Conservation (phyloP, 2,113 vertebrate species). For the Lipophrys pholis region DNA sequence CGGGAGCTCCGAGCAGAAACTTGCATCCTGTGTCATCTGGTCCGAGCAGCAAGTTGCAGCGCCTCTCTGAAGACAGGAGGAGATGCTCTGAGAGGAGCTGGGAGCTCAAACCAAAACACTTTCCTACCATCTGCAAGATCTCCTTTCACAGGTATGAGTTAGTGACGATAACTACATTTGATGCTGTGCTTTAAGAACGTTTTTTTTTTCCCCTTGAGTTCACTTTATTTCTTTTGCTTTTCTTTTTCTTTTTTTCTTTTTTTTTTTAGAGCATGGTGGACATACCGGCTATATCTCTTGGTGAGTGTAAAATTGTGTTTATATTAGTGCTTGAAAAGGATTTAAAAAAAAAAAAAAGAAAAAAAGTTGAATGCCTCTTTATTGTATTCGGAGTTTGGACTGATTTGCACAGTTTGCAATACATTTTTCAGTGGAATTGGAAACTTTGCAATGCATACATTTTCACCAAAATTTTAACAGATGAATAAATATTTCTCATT, state of each 20-base stretch:
- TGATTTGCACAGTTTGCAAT: too few relatives aligned
- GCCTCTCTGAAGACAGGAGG: conserved; percentile 13
- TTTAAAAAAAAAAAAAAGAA: too few relatives aligned
- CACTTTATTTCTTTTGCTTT: not conserved
- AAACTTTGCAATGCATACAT: too few relatives aligned
- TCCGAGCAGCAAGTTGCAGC: conserved; percentile 42
- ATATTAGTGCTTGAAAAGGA: not conserved
- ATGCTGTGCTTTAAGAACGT: not conserved
- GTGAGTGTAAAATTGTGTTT: conserved; percentile 31
- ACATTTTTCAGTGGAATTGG: too few relatives aligned
- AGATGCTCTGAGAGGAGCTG: conserved; percentile 60
- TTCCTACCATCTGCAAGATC: conserved; percentile 1
- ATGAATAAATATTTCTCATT: too few relatives aligned
- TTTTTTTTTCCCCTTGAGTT: not conserved
- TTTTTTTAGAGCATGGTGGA: conserved; percentile 42
- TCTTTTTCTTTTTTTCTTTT: too few relatives aligned
- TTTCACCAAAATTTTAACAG: too few relatives aligned
- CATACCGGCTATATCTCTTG: conserved; percentile 26
- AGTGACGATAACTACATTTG: too few relatives aligned
- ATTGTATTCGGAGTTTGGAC: too few relatives aligned
- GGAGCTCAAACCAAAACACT: not conserved
- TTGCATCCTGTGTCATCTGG: conserved; percentile 39
- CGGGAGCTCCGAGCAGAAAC: conserved; percentile 39
- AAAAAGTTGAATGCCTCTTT: too few relatives aligned
- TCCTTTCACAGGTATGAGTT: conserved; percentile 41